Evolutionary conservation across 2,113 vertebrate species (phyloP).

Genomic region (Rafetus swinhoei): DNA sequence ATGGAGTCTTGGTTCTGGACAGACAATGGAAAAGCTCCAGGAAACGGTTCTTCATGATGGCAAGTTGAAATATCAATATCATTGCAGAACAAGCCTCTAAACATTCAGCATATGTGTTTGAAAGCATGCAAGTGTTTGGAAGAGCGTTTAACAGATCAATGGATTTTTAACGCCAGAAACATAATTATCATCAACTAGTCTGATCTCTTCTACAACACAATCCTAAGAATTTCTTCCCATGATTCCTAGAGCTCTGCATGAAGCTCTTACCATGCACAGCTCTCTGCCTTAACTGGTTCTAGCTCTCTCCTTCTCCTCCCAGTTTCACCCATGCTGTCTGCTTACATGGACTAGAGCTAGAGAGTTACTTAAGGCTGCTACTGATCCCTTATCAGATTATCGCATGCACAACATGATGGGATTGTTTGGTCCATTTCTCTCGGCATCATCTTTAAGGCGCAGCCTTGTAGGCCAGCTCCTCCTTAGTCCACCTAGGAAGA

Average conservation of each 20-base stretch:
- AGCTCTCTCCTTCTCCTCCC: rapidly evolving
- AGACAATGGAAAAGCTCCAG: neutral
- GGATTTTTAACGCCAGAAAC: neutral
- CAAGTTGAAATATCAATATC: neutral
- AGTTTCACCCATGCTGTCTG: neutral
- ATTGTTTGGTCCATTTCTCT: neutral
- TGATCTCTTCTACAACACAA: neutral
- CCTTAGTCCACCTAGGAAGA: neutral
- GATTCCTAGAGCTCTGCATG: neutral
- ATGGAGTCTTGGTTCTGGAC: neutral
- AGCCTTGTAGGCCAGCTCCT: neutral
- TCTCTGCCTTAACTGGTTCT: neutral
- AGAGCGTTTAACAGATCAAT: neutral
- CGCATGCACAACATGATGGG: neutral
- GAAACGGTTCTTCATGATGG: neutral
- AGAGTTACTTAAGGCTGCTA: neutral
- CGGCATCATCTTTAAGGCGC: neutral
- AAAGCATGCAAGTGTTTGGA: neutral
- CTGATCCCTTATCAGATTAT: neutral
- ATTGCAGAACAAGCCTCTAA: neutral
- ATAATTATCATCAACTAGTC: neutral
- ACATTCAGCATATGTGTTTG: neutral
- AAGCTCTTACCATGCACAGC: neutral
- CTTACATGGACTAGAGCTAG: neutral
- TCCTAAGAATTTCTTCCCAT: neutral